Evolutionary conservation across 2,888 invertebrate species (phyloP).

Genomic region (Andricus curvator): DNA sequence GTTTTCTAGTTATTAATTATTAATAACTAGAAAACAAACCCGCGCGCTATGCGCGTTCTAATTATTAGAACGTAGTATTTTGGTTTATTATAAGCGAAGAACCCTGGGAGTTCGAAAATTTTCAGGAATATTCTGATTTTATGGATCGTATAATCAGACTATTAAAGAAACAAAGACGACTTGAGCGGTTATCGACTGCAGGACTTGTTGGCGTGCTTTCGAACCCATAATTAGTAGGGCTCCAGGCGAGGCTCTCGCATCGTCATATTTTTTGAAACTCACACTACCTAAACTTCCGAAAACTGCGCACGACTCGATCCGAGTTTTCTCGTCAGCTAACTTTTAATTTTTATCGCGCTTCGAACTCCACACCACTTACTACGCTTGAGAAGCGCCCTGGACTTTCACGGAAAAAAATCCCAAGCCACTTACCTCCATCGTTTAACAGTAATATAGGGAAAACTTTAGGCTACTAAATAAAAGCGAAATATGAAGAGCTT

Average conservation of each 20-base stretch:
- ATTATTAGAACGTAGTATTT: neutral
- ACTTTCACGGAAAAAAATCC: neutral
- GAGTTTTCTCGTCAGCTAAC: constrained; percentile 50
- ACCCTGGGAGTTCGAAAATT: too few species aligned
- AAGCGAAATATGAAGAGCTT: neutral
- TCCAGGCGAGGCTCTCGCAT: constrained; percentile 55
- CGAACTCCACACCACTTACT: neutral
- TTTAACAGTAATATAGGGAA: neutral
- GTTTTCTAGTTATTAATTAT: too few species aligned
- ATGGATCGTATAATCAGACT: constrained; percentile 17
- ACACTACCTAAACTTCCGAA: constrained; percentile 52
- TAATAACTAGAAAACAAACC: too few species aligned
- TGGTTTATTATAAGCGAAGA: neutral
- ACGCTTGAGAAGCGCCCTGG: neutral
- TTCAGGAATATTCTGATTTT: neutral
- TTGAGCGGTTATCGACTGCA: neutral
- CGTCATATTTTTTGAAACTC: constrained; percentile 52
- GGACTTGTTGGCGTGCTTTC: constrained; percentile 47
- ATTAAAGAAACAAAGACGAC: neutral
- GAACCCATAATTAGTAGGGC: constrained; percentile 53
- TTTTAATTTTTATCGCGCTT: constrained; percentile 56
- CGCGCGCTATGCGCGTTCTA: too few species aligned
- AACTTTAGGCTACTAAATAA: neutral
- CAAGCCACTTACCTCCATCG: neutral
- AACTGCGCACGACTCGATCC: constrained; percentile 53